Conservation (phyloP, 2,888 invertebrate species). For the Cephus spinipes region DNA sequence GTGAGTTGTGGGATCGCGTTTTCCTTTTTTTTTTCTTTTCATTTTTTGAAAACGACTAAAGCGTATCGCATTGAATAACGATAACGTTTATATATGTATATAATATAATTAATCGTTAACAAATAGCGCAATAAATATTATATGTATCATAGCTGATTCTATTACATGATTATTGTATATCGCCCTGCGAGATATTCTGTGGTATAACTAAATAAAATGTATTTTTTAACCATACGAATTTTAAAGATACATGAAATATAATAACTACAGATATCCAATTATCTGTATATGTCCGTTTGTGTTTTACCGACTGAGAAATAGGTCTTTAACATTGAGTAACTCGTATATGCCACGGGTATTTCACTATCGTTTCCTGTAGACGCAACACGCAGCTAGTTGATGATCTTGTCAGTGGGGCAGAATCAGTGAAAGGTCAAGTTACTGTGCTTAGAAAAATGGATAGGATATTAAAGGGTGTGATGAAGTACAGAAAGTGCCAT, state of each 20-base stretch:
- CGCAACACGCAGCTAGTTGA: background rate
- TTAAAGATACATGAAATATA: background rate
- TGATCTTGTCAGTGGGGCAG: background rate
- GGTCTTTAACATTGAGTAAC: background rate
- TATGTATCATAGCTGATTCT: conserved; percentile 5
- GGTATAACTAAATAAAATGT: conserved; percentile 22
- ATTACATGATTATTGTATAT: conserved; percentile 3
- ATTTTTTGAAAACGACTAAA: background rate
- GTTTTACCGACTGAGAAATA: background rate
- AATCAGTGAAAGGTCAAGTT: background rate
- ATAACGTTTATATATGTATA: background rate
- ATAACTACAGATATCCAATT: background rate
- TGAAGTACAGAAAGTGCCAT: conserved; percentile 86
- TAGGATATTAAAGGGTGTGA: conserved; percentile 88
- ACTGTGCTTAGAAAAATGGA: conserved; percentile 73
- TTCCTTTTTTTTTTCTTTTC: background rate
- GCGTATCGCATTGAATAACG: background rate
- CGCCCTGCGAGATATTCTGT: background rate
- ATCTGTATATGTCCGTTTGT: background rate
- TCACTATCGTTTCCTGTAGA: background rate
- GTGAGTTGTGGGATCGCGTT: background rate
- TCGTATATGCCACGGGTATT: background rate
- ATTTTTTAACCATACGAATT: conserved; percentile 38
- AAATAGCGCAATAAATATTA: background rate
- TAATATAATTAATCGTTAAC: background rate